Conservation (phyloP, 2,888 invertebrate genomes). For the Vesta saturnalis region DNA sequence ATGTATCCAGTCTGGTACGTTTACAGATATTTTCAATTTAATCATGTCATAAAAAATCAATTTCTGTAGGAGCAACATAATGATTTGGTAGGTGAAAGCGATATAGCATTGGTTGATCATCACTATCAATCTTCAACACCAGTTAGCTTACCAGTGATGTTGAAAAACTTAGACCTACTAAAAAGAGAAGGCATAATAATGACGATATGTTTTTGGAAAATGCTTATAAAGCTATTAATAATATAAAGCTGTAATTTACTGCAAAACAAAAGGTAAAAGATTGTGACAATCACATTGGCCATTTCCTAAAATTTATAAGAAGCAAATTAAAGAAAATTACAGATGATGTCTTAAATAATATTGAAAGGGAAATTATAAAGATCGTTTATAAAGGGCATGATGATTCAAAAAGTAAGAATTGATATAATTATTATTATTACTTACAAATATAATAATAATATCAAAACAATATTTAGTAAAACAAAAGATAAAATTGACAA, state of each 20-base stretch:
- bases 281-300: not conserved
- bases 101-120: not conserved
- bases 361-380: not conserved
- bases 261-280: not conserved
- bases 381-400: not conserved
- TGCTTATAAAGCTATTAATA: not conserved
- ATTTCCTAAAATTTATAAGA: not conserved
- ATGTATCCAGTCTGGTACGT: not conserved
- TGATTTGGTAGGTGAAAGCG: not conserved
- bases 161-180: not conserved
- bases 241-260: not conserved
- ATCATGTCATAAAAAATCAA: too few relatives aligned
- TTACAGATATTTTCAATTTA: too few relatives aligned
- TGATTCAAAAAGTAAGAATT: too few relatives aligned
- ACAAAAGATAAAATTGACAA: too few relatives aligned
- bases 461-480: too few relatives aligned
- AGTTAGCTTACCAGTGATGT: not conserved
- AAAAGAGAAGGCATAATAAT: not conserved
- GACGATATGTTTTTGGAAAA: not conserved
- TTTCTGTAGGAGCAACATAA: not conserved
- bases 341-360: not conserved
- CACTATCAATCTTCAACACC: too few relatives aligned
- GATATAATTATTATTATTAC: too few relatives aligned
- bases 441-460: too few relatives aligned
- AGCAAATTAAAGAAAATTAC: not conserved